Evolutionary conservation across 64 coral and sea anemone species (phyloP), one percentile per base, ranked within the genome.

Genomic region (Trachythela sp.): DNA sequence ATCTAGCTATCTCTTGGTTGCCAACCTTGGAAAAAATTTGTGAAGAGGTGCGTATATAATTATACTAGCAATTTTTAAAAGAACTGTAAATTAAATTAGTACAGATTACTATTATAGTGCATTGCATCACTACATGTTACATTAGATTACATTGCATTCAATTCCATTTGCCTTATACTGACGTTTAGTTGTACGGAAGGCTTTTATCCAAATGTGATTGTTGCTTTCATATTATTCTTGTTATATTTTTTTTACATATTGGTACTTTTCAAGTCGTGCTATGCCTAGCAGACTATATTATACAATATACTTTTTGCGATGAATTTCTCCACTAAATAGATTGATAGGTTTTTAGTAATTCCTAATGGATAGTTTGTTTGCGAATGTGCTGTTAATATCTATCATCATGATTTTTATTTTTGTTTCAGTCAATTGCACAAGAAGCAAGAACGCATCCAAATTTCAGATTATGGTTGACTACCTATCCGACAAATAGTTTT

Each of bases 391-490:
- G n/a, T 68, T 6, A 22, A 7, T 14, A 31, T n/a, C 15, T 6
- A 68, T 31, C 20, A 45, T 45, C 42, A 45, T 45, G 11, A 45
- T 45, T 45, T 11, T 45, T 11, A n/a, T 11, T 45, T 45, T 45
- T 45, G 11, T 45, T 45, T 45, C 42, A 68, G 59, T 22, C 59
- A 14, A 22, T 68, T 22, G 15, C 59, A 22, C 59, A 22, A 22
- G 59, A 68, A 22, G 95, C 94, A 88, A 86, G 89, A 77, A 98
- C 95, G 0, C 95, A 98, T 56, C 92, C 92, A 37, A 89, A 86
- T 56, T 98, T 98, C 90, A 75, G 95, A 56, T 39, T 98, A 30
- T 98, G 95, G 95, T 26, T 98, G 70, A 98, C 93, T 5, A 94
- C 91, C 86, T 98, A 98, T 48, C 95, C 95, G 45, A 94, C 95